Percentiles rank a stretch among this genome's conserved stretches.
Evolutionary conservation across 2,888 invertebrate species (phyloP).

Genomic region (Craniophora ligustri): DNA sequence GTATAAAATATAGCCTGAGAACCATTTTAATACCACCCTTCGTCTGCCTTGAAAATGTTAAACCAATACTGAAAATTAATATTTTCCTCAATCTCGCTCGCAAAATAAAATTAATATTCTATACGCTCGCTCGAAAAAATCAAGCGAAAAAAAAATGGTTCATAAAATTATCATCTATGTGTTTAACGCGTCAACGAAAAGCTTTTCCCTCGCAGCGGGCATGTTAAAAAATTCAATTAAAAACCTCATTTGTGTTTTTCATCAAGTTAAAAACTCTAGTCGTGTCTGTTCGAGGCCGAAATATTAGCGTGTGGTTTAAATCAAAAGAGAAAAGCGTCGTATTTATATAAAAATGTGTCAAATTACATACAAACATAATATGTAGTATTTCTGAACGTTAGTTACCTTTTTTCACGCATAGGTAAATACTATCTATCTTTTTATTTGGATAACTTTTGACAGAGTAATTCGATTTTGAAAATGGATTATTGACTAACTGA

Average conservation of each 20-base stretch:
- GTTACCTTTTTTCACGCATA: too few species aligned
- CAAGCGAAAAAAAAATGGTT: conserved; percentile 34
- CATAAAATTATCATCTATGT: conserved; percentile 53
- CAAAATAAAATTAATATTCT: conserved; percentile 37
- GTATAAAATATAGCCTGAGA: background rate
- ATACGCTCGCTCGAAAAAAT: conserved; percentile 15
- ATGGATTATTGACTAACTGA: too few species aligned
- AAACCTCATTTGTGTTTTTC: conserved; percentile 75
- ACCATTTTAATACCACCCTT: background rate
- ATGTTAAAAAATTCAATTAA: conserved; percentile 74
- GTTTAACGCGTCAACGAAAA: conserved; percentile 62
- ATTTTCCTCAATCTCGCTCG: conserved; percentile 2
- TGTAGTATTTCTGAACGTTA: too few species aligned
- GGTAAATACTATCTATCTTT: too few species aligned
- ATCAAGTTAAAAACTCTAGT: conserved; percentile 75
- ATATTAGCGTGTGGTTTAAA: conserved; percentile 60
- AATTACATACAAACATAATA: too few species aligned
- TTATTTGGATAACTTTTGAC: too few species aligned
- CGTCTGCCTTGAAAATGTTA: background rate
- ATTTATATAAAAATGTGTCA: too few species aligned
- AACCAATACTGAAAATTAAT: background rate
- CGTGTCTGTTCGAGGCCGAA: conserved; percentile 63
- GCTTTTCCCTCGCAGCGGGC: conserved; percentile 34
- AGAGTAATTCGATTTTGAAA: too few species aligned
- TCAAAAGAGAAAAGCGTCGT: conserved; percentile 11